A percentile compares a stretch with the other conserved stretches of the same genome.
phyloP scores from a whole-genome alignment of 2,113 vertebrate genomes.

The Pygoscelis antarcticus region DNA sequence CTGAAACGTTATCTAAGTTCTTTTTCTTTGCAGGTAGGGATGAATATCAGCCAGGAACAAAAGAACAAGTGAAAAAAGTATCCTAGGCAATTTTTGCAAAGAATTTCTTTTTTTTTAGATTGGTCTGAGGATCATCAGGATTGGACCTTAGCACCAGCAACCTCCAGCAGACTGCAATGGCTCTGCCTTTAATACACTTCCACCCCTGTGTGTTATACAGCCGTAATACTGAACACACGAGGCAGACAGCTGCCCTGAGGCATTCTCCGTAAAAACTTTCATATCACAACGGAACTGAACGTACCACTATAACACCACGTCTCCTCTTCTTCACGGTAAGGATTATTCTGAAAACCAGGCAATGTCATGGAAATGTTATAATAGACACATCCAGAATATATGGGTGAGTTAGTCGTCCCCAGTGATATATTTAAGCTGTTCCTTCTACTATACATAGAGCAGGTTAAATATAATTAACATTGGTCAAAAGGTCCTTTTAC shows the following conservation, averaged over 20 bases:
- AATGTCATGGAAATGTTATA: slow-evolving; percentile 52
- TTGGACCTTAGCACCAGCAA: slow-evolving; percentile 38
- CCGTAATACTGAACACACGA: slow-evolving; percentile 35
- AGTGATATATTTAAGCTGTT: neutral
- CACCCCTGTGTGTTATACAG: slow-evolving; percentile 38
- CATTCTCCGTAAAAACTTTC: slow-evolving; percentile 52
- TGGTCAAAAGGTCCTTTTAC: neutral
- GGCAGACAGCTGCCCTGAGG: slow-evolving; percentile 74
- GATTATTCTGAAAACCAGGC: neutral
- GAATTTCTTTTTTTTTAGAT: neutral
- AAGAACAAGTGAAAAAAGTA: neutral
- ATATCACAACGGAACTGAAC: slow-evolving; percentile 53
- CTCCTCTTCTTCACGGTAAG: slow-evolving; percentile 25
- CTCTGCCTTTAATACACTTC: slow-evolving; percentile 60
- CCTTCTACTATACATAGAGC: neutral
- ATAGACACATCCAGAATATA: slow-evolving; percentile 50
- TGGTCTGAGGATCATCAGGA: neutral
- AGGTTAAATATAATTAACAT: neutral
- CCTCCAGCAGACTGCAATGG: slow-evolving; percentile 50
- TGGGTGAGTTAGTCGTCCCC: neutral
- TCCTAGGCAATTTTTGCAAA: neutral
- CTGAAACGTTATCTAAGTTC: neutral
- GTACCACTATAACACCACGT: neutral
- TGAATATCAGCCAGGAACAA: neutral
- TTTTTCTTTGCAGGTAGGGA: neutral